Base-by-base conservation (phyloP, 2,797 vertebrate species). In the Sciurus carolinensis region DNA sequence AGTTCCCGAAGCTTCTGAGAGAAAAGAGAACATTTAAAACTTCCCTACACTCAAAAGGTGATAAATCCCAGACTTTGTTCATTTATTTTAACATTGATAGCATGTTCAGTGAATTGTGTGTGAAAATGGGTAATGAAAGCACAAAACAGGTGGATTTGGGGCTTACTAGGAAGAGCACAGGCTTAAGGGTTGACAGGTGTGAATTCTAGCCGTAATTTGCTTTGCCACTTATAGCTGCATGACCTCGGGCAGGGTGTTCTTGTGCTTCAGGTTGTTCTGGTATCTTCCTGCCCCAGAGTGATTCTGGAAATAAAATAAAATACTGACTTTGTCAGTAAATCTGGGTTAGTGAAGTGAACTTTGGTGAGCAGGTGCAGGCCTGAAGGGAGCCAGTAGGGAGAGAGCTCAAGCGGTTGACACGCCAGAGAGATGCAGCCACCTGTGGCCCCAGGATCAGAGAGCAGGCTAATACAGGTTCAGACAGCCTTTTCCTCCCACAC, bases 71-170 rank as follows among this genome's bases (percentile, higher is more conserved):
- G 33, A 71, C 18, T 90, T 17, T 81, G 86, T 76, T 42, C 24
- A 22, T 87, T 83, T 59, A 71, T 54, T 95, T 39, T 50, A 91
- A 69, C 89, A 57, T 62, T 97, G 84, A 1, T 44, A 57, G 69
- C 1, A 0, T 1, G 26, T 87, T 62, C 42, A 75, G 0, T 20
- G 11, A 52, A 22, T 71, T 87, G 28, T 81, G 62, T 94, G 20
- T 69, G 28, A 66, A 90, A 30, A 80, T 33, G 24, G 44, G 0
- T 57, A 67, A 15, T 28, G 9, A 59, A 54, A 81, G 3, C 3
- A 28, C 33, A 84, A 44, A 54, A 50, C 64, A 24, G 18, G 30
- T 67, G 8, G 71, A 72, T 17, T 90, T 12, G 24, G 59, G n/a
- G 30, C 30, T 18, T 67, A 3, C 10, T 47, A 20, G 52, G 47